A percentile compares a stretch with the other conserved stretches of the same genome.
Conservation (phyloP, 2,888 invertebrate species). For the Agrypnus murinus region DNA sequence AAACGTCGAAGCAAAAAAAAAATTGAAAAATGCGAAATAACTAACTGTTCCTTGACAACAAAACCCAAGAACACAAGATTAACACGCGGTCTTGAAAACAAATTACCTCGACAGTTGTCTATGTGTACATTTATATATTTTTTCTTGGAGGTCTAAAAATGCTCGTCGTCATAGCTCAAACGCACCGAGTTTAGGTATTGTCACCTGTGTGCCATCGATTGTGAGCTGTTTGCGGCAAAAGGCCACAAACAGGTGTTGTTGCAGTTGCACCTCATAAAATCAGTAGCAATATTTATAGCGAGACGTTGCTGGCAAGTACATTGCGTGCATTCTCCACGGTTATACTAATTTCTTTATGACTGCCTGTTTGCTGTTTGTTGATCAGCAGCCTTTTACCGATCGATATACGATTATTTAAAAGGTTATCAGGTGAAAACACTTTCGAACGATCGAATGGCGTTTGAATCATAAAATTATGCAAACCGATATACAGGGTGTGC, state of each 20-base stretch:
- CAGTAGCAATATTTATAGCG: slow-evolving; percentile 59
- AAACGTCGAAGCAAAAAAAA: neutral
- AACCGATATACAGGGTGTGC: too few species aligned
- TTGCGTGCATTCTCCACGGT: slow-evolving; percentile 14
- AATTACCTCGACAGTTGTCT: slow-evolving; percentile 9
- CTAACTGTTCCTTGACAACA: slow-evolving; percentile 16
- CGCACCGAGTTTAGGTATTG: slow-evolving; percentile 40
- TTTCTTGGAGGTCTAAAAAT: slow-evolving; percentile 16
- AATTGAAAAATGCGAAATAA: slow-evolving; percentile 13
- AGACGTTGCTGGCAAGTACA: slow-evolving; percentile 33
- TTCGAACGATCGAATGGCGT: too few species aligned
- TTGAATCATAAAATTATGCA: too few species aligned
- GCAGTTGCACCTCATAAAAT: slow-evolving; percentile 64
- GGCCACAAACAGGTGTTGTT: slow-evolving; percentile 62
- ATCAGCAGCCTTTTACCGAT: slow-evolving; percentile 16
- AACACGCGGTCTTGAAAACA: slow-evolving; percentile 2
- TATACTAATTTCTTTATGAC: slow-evolving; percentile 30
- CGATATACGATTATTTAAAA: slow-evolving; percentile 16
- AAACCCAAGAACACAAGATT: slow-evolving; percentile 21
- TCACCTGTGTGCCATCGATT: slow-evolving; percentile 64
- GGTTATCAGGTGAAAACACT: neutral
- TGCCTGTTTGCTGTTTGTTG: neutral
- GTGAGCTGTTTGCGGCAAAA: slow-evolving; percentile 56
- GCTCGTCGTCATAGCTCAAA: slow-evolving; percentile 8
- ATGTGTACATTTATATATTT: too few species aligned